Evolutionary conservation across 2,797 vertebrate species (phyloP).

Genomic region (Phoebastria nigripes): DNA sequence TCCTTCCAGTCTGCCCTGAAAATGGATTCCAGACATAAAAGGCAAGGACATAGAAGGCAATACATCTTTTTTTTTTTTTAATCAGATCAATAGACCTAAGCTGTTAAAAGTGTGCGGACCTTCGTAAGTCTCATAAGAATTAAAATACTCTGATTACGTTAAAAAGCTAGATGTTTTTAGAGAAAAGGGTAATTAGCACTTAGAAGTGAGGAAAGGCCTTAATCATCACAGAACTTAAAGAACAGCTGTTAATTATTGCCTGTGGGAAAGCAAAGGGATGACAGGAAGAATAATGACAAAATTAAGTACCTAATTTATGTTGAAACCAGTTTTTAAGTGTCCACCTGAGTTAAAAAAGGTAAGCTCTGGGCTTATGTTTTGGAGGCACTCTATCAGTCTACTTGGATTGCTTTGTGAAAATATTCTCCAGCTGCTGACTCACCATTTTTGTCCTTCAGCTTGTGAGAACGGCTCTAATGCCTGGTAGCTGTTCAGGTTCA

Average conservation of each 20-base stretch:
- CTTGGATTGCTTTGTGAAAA: background rate
- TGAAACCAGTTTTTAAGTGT: background rate
- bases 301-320: background rate
- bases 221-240: background rate
- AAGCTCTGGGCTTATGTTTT: background rate
- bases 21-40: background rate
- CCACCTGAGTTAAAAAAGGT: background rate
- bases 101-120: background rate
- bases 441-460: background rate
- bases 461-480: background rate
- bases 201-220: background rate
- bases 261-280: background rate
- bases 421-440: background rate
- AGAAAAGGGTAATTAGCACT: background rate
- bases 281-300: background rate
- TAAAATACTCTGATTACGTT: background rate
- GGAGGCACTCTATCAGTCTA: background rate
- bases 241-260: background rate
- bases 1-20: background rate
- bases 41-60: background rate
- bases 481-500: background rate
- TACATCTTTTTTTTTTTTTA: accelerated
- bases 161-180: background rate
- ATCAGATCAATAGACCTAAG: background rate
- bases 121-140: background rate